Base-by-base conservation (phyloP, 2,797 vertebrate species). In the Crenuchus spilurus region DNA sequence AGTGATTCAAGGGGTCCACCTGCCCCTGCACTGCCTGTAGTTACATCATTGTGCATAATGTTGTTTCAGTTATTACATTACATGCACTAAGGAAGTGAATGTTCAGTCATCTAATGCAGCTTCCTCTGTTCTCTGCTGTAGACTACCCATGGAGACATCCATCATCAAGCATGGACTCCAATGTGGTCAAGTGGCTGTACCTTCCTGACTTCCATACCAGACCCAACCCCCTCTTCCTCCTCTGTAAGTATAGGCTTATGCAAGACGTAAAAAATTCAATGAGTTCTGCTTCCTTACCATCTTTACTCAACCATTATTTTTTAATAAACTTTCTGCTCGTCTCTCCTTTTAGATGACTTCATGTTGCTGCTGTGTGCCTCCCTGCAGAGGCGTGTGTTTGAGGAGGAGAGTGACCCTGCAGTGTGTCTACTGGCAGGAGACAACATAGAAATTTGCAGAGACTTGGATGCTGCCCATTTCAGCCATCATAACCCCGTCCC, bases 151-250 rank as follows among this genome's bases (percentile, higher is more conserved):
- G 96, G 96, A 94, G 96, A 82, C 90, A 87, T 82, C 90, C 91
- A 4, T 92, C 90, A 44, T 94, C 94, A 77, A 88, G 84, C 72
- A 91, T 96, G 85, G 95, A 97, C 46, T 95, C 96, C 70, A 97
- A 97, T 44, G 92, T 98, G 82, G 94, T 98, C 84, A 98, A 98
- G 82, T 98, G 96, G 96, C 90, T 98, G 31, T 98, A 96, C 85
- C 94, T 98, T 67, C 96, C 96, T 5, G 96, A 98, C 79, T 94
- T 97, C 87, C 92, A 95, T 78, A 94, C 94, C 31, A 92, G 86
- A 55, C 96, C 96, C 11, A 97, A 96, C 79, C 91, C 96, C 0
- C 84, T 96, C 79, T 97, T 98, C 83, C 95, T 98, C 11, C 91
- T 96, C 74, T 98, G 96, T 98, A 90, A 95, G 95, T 93, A 77